These are phyloP conservation scores for Macroglossus sobrinus DNA, from an alignment of 2,113 vertebrate genomes.

Conservation along the genomic window DNA sequence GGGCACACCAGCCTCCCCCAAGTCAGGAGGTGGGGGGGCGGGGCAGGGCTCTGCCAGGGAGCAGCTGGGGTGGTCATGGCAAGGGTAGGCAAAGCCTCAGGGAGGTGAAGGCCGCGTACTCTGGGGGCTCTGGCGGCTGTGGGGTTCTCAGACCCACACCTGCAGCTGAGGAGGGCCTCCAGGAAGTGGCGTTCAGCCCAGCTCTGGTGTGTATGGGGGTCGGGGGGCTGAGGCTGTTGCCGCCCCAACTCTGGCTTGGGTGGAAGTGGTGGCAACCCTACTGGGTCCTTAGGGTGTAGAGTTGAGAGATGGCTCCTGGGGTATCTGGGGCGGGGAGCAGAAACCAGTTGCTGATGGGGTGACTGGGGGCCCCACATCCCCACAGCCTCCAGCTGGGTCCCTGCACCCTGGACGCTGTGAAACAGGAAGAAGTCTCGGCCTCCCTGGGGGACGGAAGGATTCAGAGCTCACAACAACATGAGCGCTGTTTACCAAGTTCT, in stretches of 20 bases:
- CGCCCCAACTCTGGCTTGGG: neutral
- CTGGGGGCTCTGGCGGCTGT: neutral
- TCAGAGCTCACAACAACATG: neutral
- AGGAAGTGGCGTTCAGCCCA: neutral
- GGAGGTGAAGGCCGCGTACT: neutral
- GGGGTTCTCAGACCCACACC: neutral
- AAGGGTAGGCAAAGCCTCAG: neutral
- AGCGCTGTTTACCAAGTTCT: neutral
- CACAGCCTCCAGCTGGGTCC: neutral
- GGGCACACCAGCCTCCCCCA: neutral
- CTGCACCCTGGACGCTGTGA: neutral
- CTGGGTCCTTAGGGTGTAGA: neutral
- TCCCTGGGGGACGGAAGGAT: neutral
- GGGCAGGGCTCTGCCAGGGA: neutral
- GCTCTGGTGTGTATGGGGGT: no score
- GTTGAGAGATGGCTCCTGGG: neutral
- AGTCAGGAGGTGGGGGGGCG: neutral
- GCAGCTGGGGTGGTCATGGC: neutral
- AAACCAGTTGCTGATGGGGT: neutral
- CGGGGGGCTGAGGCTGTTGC: no score
- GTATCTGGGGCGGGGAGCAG: neutral
- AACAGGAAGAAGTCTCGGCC: neutral
- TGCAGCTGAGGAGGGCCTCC: neutral
- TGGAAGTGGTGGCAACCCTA: neutral
- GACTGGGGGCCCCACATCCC: neutral